A percentile compares a stretch with the other conserved stretches of the same genome.
Evolutionary conservation across 64 coral and sea anemone genomes (phyloP).

Genomic region (Montipora cactus): DNA sequence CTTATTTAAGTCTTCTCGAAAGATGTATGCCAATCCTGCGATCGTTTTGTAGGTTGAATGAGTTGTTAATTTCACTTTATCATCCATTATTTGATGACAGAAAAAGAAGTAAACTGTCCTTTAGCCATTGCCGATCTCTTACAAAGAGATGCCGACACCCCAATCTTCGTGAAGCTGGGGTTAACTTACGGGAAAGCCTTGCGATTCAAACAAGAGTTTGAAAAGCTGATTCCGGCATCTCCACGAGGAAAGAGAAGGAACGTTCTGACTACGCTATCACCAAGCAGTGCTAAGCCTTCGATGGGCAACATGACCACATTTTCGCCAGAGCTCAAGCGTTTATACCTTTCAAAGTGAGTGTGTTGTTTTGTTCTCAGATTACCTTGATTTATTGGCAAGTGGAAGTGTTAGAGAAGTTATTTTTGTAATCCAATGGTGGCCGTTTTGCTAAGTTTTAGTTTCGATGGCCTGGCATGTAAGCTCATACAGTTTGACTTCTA

Average conservation of each 20-base stretch:
- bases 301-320: conserved; percentile 27
- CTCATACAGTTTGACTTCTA: too few relatives aligned
- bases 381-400: not conserved
- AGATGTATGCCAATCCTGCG: not conserved
- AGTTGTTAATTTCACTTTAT: conserved; percentile 16
- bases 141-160: conserved; percentile 42
- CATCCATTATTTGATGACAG: conserved; percentile 10
- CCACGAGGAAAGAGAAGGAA: conserved; percentile 1
- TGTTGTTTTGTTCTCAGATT: not conserved
- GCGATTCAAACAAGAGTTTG: conserved; percentile 40
- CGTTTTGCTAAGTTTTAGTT: too few relatives aligned
- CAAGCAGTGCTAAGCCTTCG: conserved; percentile 8
- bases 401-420: not conserved
- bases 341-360: conserved; percentile 39
- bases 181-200: conserved; percentile 54
- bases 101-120: conserved; percentile 14
- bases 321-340: not conserved
- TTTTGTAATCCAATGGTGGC: not conserved
- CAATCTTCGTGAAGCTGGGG: conserved; percentile 55
- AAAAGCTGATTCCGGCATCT: conserved; percentile 33
- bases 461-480: too few relatives aligned
- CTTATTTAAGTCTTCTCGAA: not conserved
- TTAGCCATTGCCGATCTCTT: conserved; percentile 35
- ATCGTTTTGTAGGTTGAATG: not conserved
- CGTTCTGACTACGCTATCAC: not conserved